Base-by-base conservation (phyloP, 2,797 vertebrate species). In the Nannoperca obscura region DNA sequence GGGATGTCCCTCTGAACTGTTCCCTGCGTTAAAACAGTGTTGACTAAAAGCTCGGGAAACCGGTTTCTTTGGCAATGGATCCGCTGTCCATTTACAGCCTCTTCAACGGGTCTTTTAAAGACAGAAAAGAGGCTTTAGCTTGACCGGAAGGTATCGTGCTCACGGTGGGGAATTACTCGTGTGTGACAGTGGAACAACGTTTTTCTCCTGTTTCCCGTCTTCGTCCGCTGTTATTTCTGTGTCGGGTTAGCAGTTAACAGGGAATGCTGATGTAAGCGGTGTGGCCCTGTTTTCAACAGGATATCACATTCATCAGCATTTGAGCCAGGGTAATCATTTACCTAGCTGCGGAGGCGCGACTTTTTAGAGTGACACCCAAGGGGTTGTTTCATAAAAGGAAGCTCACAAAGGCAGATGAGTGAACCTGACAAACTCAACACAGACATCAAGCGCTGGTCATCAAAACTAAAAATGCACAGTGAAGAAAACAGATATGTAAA, bases 241-340 rank as follows among this genome's bases (percentile, higher is more conserved):
- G 9, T 17, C 14, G 3, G 4, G 32, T 78, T n/a, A 74, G 66
- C 49, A 5, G 60, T 70, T 75, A 80, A 76, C 74, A 58, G 63
- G 22, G 58, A 79, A 57, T 72, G 91, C 86, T 90, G 88, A 91
- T 71, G 80, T 82, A 36, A 84, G 88, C 83, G 5, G 57, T 68
- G 71, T 68, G 73, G 46, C 68, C 59, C 36, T 3, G 13, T 64
- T 86, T 82, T 78, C 38, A 74, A 72, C 70, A 82, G 73, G 74
- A 87, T 86, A 93, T 82, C 72, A 81, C 72, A 83, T 55, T 36
- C 61, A 88, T 94, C 91, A 94, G 87, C 91, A 74, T 83, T 76
- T 74, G 66, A 62, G 46, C 32, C 32, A 0, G 27, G 42, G 60
- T 75, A 93, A 94, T 93, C 80, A 94, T 93, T 94, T 24, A 90